Evolutionary conservation across 2,113 vertebrate species (phyloP).

Genomic region (Notarius lentiginosus): DNA sequence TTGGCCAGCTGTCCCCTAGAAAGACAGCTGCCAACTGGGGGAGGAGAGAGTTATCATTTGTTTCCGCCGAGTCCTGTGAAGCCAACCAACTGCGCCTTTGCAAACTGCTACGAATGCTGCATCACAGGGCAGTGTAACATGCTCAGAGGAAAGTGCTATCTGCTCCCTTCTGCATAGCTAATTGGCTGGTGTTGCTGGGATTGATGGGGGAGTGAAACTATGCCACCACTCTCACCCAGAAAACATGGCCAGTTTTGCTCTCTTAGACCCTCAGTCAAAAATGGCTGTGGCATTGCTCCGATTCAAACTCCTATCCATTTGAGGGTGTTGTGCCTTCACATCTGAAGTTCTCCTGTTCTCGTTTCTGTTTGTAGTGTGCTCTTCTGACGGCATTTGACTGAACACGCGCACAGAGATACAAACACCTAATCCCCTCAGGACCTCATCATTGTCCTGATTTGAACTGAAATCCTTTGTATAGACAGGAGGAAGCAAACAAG

Average conservation of each 20-base stretch:
- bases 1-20: background rate
- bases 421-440: background rate
- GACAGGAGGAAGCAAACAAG: background rate
- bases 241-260: no score
- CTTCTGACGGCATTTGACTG: constrained; percentile 9
- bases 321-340: background rate
- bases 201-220: no score
- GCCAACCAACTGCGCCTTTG: no score
- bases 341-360: constrained; percentile 20
- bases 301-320: background rate
- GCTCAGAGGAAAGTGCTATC: no score
- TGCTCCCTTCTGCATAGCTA: no score
- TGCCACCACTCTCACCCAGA: no score
- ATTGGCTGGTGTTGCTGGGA: no score
- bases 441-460: constrained; percentile 23
- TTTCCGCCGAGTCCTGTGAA: no score
- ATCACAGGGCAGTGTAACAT: no score
- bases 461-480: background rate
- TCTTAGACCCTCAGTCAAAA: no score
- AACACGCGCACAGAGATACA: constrained; percentile 1
- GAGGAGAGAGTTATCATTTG: background rate
- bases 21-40: background rate
- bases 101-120: no score
- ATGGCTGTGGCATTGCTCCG: no score
- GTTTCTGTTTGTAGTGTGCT: constrained; percentile 1